Conservation (phyloP, 2,888 invertebrate genomes). For the Macaria liturata region DNA sequence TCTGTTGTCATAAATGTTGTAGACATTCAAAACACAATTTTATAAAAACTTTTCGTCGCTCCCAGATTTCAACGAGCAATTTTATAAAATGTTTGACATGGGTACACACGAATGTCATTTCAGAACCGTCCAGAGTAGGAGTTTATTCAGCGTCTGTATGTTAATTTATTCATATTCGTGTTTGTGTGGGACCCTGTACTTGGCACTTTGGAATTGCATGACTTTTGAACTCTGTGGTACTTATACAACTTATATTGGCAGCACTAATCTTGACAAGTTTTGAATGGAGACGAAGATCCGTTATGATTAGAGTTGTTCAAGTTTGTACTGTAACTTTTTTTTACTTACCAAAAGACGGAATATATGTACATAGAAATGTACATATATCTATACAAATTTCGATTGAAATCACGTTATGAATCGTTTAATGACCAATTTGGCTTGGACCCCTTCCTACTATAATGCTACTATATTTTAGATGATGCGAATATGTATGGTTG, state of each 20-base stretch:
- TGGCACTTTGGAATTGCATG: constrained; percentile 16
- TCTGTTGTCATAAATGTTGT: too few relatives aligned
- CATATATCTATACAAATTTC: too few relatives aligned
- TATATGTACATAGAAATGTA: too few relatives aligned
- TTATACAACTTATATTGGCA: constrained; percentile 8
- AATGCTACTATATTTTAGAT: too few relatives aligned
- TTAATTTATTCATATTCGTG: constrained; percentile 21
- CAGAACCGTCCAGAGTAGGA: constrained; percentile 20
- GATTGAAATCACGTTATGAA: too few relatives aligned
- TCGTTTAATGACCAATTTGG: too few relatives aligned
- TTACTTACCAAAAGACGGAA: neutral
- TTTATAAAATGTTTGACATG: constrained; percentile 22
- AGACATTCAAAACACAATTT: constrained; percentile 1
- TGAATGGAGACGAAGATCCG: neutral
- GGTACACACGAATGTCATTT: constrained; percentile 23
- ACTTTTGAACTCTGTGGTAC: constrained; percentile 8
- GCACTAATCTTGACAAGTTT: constrained; percentile 2
- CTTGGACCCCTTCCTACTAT: too few relatives aligned
- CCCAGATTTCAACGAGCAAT: constrained; percentile 19
- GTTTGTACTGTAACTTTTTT: too few relatives aligned
- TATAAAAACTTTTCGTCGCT: constrained; percentile 7
- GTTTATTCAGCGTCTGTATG: constrained; percentile 22
- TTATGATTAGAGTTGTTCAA: too few relatives aligned
- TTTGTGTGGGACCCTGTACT: constrained; percentile 17
- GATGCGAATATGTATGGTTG: too few relatives aligned